phyloP scores from a whole-genome alignment of 1,140 invertebrate genomes.

The Grapholita molesta region DNA sequence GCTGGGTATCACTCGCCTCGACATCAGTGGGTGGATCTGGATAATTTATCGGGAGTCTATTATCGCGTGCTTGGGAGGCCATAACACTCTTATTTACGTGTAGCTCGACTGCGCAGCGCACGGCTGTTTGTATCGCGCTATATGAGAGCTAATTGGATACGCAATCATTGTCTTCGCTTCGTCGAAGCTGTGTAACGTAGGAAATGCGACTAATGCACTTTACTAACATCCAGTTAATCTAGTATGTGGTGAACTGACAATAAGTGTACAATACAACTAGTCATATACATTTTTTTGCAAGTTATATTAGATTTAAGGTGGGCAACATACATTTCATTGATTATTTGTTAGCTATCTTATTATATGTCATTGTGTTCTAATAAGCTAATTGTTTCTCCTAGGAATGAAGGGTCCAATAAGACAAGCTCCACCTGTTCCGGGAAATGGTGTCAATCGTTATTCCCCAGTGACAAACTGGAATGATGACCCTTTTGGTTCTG shows the following conservation, averaged over 20 bases:
- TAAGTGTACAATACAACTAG: neutral
- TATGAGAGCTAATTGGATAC: slow-evolving; percentile 4
- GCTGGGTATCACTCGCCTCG: slow-evolving; percentile 11
- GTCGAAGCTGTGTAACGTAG: slow-evolving; percentile 1
- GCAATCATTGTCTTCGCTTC: slow-evolving; percentile 16
- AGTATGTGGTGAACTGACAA: neutral
- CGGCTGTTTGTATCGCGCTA: neutral
- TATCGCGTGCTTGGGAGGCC: neutral
- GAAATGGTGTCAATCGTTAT: slow-evolving; percentile 49
- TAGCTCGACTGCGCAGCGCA: slow-evolving; percentile 6
- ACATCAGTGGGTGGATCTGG: slow-evolving; percentile 22
- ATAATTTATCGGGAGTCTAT: slow-evolving; percentile 20
- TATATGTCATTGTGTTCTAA: neutral
- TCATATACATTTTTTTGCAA: neutral
- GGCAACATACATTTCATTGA: neutral
- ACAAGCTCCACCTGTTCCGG: slow-evolving; percentile 63
- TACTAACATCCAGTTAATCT: slow-evolving; percentile 17
- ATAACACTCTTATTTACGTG: neutral
- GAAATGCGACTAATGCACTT: neutral
- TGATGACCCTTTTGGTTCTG: slow-evolving; percentile 68
- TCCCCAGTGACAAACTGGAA: slow-evolving; percentile 70
- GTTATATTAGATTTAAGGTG: neutral
- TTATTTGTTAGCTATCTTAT: neutral
- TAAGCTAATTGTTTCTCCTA: slow-evolving; percentile 29
- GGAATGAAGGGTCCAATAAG: slow-evolving; percentile 72